Evolutionary conservation across 2,113 vertebrate genomes (phyloP).

Genomic region (Hyperoodon ampullatus): DNA sequence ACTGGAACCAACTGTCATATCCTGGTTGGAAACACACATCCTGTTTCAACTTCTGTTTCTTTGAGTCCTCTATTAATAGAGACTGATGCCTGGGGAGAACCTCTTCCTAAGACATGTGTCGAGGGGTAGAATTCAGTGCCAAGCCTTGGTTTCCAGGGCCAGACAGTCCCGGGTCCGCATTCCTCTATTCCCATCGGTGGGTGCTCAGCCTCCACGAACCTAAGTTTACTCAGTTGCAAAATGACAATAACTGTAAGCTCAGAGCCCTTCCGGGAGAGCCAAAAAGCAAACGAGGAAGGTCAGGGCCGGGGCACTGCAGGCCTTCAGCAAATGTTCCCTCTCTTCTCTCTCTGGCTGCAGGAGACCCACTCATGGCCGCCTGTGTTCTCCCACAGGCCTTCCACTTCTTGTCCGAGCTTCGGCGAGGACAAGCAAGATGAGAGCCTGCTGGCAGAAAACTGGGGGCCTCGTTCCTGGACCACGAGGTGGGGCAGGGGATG

Average conservation of each 20-base stretch:
- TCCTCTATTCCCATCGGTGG: not conserved
- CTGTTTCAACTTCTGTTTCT: not conserved
- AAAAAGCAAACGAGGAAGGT: not conserved
- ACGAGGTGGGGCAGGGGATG: fast-evolving
- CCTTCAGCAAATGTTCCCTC: not conserved
- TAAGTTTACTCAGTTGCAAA: not conserved
- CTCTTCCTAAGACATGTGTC: not conserved
- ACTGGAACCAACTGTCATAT: not conserved
- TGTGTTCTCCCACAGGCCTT: not conserved
- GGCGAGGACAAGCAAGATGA: not conserved
- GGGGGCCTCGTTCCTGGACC: too few species aligned
- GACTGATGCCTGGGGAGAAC: not conserved
- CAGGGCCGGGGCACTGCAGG: not conserved
- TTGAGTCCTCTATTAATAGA: not conserved
- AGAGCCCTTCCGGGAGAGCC: not conserved
- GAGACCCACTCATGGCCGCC: not conserved
- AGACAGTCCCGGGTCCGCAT: not conserved
- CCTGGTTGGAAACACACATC: not conserved
- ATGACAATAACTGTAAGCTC: not conserved
- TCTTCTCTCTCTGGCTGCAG: not conserved
- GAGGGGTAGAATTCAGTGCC: not conserved
- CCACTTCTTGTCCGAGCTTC: not conserved
- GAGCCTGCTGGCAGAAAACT: not conserved
- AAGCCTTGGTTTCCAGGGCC: not conserved
- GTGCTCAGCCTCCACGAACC: not conserved